Evolutionary conservation across 2,797 vertebrate genomes (phyloP), one percentile per base, ranked within the genome.

Genomic region (Odontamblyopus lacepedii): DNA sequence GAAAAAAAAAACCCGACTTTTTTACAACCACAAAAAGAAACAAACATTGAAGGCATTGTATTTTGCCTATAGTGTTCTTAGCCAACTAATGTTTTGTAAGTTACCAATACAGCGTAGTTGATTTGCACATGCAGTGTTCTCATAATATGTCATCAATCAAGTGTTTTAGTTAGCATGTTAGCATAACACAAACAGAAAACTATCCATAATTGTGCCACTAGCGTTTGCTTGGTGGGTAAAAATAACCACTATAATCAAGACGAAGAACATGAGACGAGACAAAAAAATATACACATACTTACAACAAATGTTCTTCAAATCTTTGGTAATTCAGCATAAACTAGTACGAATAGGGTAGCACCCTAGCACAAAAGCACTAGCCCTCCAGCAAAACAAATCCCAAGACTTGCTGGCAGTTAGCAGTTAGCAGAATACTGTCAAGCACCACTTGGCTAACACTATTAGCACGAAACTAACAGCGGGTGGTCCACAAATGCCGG

Each of bases 341-440:
- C 32, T 64, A 70, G 30, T 1, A 44, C 48, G 26, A 68, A 48
- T 15, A 61, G 72, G 73, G 71, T 66, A 77, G 65, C 16, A 30
- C 6, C 12, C 27, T 30, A 15, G 27, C 57, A 30, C 57, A 30
- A 6, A 30, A 60, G 57, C 74, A 78, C 77, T 81, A 83, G 71
- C 78, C 30, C 48, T 50, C 70, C 73, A 67, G 70, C 70, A 75
- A 15, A 67, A 67, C 51, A 68, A 56, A 68, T 13, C 65, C 18
- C 9, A 29, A 66, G 29, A 29, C 77, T 4, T 73, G 32, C 71
- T 38, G 61, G 68, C 18, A 53, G 83, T 85, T 80, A 81, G 71
- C 76, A 29, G 38, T 70, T 85, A 87, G 79, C 82, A 57, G 27
- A 23, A 68, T 67, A 79, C 85, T 75, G 77, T 83, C 77, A 78